Conservation (phyloP, 2,113 vertebrate genomes). For the Bucco capensis region DNA sequence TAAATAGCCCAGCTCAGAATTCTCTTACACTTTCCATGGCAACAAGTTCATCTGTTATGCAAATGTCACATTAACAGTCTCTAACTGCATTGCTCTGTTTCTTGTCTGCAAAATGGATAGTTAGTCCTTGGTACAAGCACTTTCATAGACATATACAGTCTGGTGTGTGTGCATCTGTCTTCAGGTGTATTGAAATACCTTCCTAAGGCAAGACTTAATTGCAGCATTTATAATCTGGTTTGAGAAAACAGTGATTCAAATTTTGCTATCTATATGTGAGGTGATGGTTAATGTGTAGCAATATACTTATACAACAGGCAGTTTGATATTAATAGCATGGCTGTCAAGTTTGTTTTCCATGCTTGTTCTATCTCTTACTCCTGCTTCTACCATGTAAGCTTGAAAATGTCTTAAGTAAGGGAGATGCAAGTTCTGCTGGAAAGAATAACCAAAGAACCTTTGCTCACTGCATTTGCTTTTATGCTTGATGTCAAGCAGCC, state of each 20-base stretch:
- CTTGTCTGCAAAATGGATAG: background rate
- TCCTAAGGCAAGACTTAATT: background rate
- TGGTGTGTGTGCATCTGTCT: background rate
- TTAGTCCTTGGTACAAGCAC: background rate
- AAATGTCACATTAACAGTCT: background rate
- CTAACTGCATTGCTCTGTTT: background rate
- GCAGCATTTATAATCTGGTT: background rate
- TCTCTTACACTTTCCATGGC: constrained; percentile 33
- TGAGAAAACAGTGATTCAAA: background rate
- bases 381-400: background rate
- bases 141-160: background rate
- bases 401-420: background rate
- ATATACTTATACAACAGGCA: background rate
- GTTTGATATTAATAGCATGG: background rate
- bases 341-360: background rate
- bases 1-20: constrained; percentile 47
- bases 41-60: constrained; percentile 46
- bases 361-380: background rate
- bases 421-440: background rate
- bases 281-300: background rate
- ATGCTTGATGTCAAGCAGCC: background rate
- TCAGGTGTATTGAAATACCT: background rate
- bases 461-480: background rate
- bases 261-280: background rate
- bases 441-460: background rate